Base-by-base conservation (phyloP, 2,888 invertebrate genomes). In the Clitarchus hookeri region DNA sequence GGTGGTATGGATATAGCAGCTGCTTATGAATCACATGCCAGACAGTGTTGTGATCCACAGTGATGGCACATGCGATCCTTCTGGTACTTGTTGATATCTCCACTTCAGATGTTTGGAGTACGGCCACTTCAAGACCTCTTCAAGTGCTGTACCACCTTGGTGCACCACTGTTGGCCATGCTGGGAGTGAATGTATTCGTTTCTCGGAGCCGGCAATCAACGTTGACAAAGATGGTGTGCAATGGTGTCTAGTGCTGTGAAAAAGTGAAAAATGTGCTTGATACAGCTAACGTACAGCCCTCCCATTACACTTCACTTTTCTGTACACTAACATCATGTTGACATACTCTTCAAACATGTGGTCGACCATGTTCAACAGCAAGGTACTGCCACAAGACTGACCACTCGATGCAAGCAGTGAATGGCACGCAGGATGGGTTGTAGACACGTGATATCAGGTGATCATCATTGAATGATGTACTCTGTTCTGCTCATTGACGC, bases 361-460 rank as follows among this genome's bases (percentile, higher is more conserved):
- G 83, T 83, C 83, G 26, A 83, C 27, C 13, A 36, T 44, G 36
- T 83, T 83, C 83, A 83, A 16, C 44, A 44, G 13, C 83, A 83
- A 83, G 53, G 53, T 36, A 83, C 23, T 83, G 27, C 44, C 13
- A 44, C n/a, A 27, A n/a, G 44, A 83, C 36, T 36, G 19, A 83
- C 44, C 12, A 12, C 44, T 82, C n/a, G 23, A 36, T 16, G 85
- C 89, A 53, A 53, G 53, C 53, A 53, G 53, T 53, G 53, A 53
- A 2, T 53, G 3, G 53, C 19, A 19, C 4, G 4, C 36, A 36
- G 36, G 36, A 36, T 4, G 4, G 36, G 36, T 36, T 36, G 36
- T 4, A 36, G 36, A 36, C 36, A 36, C 36, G 36, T 36, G 36
- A 36, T 36, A 36, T 36, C 36, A 36, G 1, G 36, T 53, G 53